Conservation (phyloP, 2,113 vertebrate genomes). For the Peromyscus polionotus region DNA sequence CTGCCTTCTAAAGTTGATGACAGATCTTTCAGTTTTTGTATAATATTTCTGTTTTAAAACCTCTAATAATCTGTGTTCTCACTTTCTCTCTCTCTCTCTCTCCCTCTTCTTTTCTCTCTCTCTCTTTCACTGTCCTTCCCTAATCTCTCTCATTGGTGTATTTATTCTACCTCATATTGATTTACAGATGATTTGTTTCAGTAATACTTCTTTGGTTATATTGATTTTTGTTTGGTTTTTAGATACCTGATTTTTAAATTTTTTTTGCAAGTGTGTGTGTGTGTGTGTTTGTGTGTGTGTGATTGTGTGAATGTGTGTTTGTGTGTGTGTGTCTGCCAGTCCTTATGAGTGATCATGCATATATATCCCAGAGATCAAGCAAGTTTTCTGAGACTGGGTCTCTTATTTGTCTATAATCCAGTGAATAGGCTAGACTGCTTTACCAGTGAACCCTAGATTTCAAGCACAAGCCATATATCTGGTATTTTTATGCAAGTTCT, state of each 20-base stretch:
- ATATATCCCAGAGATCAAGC: not conserved
- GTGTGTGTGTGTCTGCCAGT: not conserved
- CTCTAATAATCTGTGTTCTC: too few relatives aligned
- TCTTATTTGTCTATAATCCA: not conserved
- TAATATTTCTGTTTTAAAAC: too few relatives aligned
- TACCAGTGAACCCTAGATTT: not conserved
- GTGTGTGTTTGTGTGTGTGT: too few relatives aligned
- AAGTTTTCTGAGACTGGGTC: not conserved
- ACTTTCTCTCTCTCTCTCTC: too few relatives aligned
- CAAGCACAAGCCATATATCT: accelerated
- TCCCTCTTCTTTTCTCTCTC: too few relatives aligned
- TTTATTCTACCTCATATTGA: too few relatives aligned
- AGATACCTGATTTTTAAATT: not conserved
- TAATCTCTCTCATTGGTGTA: too few relatives aligned
- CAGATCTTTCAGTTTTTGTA: too few relatives aligned
- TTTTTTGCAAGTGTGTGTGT: not conserved
- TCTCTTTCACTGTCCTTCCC: too few relatives aligned
- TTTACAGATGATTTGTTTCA: too few relatives aligned
- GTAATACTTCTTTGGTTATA: not conserved
- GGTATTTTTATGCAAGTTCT: not conserved
- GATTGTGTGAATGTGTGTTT: too few relatives aligned
- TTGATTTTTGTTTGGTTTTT: not conserved
- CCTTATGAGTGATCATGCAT: not conserved
- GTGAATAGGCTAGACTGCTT: not conserved
- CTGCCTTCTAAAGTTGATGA: too few relatives aligned